phyloP scores from a whole-genome alignment of 2,113 vertebrate genomes.

The Lagopus muta region DNA sequence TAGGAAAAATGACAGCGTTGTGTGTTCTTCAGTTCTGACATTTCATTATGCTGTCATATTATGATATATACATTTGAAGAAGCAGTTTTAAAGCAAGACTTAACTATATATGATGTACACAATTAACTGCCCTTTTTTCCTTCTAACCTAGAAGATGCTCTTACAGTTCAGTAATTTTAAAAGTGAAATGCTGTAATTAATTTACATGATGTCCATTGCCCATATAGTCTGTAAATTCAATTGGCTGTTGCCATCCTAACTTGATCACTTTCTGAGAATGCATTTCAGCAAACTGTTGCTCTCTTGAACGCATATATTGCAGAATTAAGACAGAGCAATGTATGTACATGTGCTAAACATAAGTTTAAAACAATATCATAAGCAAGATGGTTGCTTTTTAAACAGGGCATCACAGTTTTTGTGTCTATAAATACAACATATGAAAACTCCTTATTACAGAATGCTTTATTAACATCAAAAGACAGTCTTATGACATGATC shows the following conservation, averaged over 20 bases:
- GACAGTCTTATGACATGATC: constrained; percentile 73
- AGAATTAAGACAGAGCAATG: neutral
- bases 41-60: constrained; percentile 25
- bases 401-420: constrained; percentile 47
- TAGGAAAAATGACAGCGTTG: neutral
- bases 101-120: neutral
- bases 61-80: neutral
- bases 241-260: neutral
- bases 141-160: neutral
- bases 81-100: neutral
- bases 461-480: constrained; percentile 80
- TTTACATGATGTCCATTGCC: neutral
- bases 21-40: constrained; percentile 47
- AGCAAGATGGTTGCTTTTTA: constrained; percentile 21
- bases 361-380: constrained; percentile 27
- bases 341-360: neutral
- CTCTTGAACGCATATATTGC: neutral
- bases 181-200: neutral
- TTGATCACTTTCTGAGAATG: neutral
- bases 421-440: constrained; percentile 73
- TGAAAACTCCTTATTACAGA: constrained; percentile 76
- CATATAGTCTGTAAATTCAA: neutral
- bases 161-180: neutral
- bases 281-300: neutral
- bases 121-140: neutral